Conservation (phyloP, 2,888 invertebrate species). For the Acanthosepion esculentum region DNA sequence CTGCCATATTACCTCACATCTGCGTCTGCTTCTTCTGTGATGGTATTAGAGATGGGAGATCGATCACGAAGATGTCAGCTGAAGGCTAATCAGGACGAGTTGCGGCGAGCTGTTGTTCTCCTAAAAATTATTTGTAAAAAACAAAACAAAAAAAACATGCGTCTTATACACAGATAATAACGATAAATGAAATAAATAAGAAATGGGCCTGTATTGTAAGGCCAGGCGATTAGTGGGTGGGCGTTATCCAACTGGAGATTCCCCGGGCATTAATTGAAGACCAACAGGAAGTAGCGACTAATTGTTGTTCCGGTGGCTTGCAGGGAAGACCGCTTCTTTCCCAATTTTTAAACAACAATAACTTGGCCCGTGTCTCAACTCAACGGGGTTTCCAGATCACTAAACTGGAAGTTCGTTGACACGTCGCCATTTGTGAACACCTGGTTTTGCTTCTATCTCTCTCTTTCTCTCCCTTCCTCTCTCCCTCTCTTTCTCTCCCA, state of each 20-base stretch:
- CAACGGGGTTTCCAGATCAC: not conserved
- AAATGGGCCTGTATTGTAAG: not conserved
- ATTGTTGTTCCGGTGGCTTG: not conserved
- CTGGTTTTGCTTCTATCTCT: not conserved
- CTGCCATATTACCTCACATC: too few relatives aligned
- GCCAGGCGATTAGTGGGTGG: not conserved
- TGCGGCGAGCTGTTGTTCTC: too few relatives aligned
- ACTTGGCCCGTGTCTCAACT: not conserved
- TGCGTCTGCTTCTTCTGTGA: too few relatives aligned
- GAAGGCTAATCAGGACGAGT: too few relatives aligned
- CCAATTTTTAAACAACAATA: not conserved
- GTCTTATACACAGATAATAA: too few relatives aligned
- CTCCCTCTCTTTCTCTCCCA: not conserved
- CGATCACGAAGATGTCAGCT: too few relatives aligned
- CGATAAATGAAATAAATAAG: not conserved
- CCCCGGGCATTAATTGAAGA: not conserved
- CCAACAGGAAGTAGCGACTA: not conserved
- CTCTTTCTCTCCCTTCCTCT: not conserved
- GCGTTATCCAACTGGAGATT: not conserved
- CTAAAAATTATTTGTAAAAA: too few relatives aligned
- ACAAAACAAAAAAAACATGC: too few relatives aligned
- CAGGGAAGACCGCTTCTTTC: not conserved
- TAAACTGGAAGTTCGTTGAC: not conserved
- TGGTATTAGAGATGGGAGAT: too few relatives aligned
- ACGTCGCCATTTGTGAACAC: not conserved